Evolutionary conservation across 2,888 invertebrate genomes (phyloP).

Genomic region (Troides aeacus): DNA sequence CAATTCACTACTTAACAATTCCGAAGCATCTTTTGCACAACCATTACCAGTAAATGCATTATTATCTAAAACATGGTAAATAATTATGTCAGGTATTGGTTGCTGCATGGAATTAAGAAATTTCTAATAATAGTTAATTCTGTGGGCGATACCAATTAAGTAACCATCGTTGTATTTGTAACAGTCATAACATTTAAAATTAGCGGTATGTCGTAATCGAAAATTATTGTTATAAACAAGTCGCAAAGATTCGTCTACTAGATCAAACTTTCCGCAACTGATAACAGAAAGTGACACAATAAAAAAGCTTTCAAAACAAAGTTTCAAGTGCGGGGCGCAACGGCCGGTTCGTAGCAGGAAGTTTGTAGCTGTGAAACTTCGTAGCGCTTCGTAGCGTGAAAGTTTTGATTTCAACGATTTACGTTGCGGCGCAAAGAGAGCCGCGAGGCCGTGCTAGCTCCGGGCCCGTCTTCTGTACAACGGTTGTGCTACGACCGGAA

Average conservation of each 20-base stretch:
- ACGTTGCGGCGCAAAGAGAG: constrained; percentile 75
- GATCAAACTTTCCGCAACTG: constrained; percentile 64
- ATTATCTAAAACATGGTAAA: too few species aligned
- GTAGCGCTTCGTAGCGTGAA: constrained; percentile 80
- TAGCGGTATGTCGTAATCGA: neutral
- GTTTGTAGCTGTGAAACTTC: constrained; percentile 80
- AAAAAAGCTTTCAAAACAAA: constrained; percentile 78
- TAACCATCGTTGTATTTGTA: neutral
- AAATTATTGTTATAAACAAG: constrained; percentile 6
- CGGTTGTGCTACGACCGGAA: constrained; percentile 15
- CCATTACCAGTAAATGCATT: too few species aligned
- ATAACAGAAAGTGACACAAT: constrained; percentile 76
- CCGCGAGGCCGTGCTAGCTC: constrained; percentile 73
- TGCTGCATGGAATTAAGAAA: too few species aligned
- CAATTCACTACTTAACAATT: constrained; percentile 40
- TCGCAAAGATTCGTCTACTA: constrained; percentile 37
- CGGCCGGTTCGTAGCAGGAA: constrained; percentile 75
- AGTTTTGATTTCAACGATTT: constrained; percentile 81
- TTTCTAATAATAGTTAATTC: neutral
- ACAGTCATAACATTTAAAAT: neutral
- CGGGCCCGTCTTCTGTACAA: constrained; percentile 61
- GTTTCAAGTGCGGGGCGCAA: constrained; percentile 76
- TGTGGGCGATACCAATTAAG: neutral
- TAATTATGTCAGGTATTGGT: too few species aligned
- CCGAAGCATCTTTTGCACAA: too few species aligned